Conservation (phyloP, 2,113 vertebrate species). For the Heterocephalus glaber region DNA sequence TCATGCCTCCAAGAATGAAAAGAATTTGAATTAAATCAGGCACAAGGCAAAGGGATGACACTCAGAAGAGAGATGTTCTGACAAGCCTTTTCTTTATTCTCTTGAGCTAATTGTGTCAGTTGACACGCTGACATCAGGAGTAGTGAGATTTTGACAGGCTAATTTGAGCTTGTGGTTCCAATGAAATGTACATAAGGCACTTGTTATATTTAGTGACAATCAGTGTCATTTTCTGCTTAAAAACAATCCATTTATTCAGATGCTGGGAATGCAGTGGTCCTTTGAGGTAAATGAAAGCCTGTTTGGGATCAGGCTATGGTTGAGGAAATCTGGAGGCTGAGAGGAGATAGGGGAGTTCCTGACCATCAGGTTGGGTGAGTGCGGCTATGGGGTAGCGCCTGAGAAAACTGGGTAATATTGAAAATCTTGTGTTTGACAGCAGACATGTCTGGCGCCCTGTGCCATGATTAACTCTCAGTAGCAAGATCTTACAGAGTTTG, state of each 20-base stretch:
- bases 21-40: conserved; percentile 77
- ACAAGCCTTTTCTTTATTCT: conserved; percentile 84
- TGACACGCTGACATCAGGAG: conserved; percentile 81
- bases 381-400: not conserved
- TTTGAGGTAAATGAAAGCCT: not conserved
- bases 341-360: not conserved
- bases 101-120: conserved; percentile 84
- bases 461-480: accelerated
- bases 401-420: not conserved
- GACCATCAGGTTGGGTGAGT: not conserved
- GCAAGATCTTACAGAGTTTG: not conserved
- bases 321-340: not conserved
- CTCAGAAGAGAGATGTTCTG: conserved; percentile 69
- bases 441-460: not conserved
- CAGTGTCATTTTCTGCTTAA: conserved; percentile 84
- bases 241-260: conserved; percentile 71
- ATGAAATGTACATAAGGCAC: conserved; percentile 77
- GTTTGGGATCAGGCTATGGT: not conserved
- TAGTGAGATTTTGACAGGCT: conserved; percentile 85
- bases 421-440: not conserved
- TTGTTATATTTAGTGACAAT: conserved; percentile 86
- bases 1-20: conserved; percentile 58
- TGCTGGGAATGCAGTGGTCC: conserved; percentile 51
- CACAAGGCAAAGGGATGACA: conserved; percentile 55
- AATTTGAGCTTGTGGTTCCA: conserved; percentile 84